phyloP scores from a whole-genome alignment of 2,888 invertebrate genomes.

The Dorcus parallelipipedus region DNA sequence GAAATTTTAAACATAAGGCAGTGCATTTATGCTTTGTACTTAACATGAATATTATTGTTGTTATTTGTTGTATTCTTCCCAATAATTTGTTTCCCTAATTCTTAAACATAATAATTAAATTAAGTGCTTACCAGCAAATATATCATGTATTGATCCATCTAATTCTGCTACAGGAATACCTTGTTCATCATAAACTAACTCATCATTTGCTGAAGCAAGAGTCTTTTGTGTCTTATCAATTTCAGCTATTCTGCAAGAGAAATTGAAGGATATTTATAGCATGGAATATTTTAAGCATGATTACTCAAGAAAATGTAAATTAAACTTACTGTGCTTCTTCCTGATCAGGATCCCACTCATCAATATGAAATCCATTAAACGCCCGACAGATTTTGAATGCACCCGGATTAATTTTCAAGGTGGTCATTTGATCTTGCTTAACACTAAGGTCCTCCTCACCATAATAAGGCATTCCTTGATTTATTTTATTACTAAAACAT shows the following conservation, averaged over 20 bases:
- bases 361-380: constrained; percentile 12
- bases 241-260: background rate
- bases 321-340: constrained; percentile 3
- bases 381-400: background rate
- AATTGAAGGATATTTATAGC: too few relatives aligned
- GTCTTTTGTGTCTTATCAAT: background rate
- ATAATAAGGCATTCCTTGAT: background rate
- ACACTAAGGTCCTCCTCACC: background rate
- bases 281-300: background rate
- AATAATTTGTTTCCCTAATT: background rate
- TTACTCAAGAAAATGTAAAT: background rate
- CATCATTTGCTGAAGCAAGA: background rate
- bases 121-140: constrained; percentile 39
- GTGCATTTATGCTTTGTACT: too few relatives aligned
- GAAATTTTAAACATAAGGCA: too few relatives aligned
- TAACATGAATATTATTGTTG: background rate
- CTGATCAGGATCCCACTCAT: constrained; percentile 6
- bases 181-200: constrained; percentile 28
- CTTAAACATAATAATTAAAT: background rate
- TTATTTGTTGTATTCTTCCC: background rate
- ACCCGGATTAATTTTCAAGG: background rate
- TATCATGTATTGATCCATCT: constrained; percentile 46
- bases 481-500: background rate
- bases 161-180: constrained; percentile 40
- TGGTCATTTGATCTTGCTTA: background rate